phyloP scores from a whole-genome alignment of 2,888 invertebrate genomes.

The Eupithecia vulgata region DNA sequence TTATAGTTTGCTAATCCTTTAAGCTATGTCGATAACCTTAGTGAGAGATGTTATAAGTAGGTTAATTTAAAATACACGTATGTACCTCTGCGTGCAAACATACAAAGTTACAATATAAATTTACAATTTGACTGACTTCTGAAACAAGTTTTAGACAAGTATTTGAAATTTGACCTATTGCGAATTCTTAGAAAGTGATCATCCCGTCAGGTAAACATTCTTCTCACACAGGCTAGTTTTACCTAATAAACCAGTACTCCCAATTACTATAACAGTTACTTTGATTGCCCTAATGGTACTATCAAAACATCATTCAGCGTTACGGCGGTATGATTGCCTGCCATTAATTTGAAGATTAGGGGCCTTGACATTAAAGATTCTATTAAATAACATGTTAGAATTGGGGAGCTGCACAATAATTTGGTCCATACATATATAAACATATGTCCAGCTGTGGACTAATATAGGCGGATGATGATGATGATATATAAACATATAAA shows the following conservation, averaged over 20 bases:
- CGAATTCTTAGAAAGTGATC: conserved; percentile 1
- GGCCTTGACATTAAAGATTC: conserved; percentile 39
- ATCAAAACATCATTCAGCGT: conserved; percentile 31
- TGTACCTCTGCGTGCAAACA: too few species aligned
- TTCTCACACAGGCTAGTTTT: conserved; percentile 18
- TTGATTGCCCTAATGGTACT: conserved; percentile 28
- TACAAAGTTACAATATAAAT: not conserved
- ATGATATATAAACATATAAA: too few species aligned
- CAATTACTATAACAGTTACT: conserved; percentile 33
- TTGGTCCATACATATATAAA: too few species aligned
- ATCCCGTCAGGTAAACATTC: not conserved
- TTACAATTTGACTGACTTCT: not conserved
- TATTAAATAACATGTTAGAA: conserved; percentile 10
- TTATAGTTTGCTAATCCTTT: too few species aligned
- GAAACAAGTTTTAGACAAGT: not conserved
- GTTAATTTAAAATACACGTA: too few species aligned
- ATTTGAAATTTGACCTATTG: conserved; percentile 7
- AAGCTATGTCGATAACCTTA: too few species aligned
- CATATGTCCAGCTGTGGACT: too few species aligned
- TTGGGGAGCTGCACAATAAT: not conserved
- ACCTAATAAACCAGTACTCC: conserved; percentile 20
- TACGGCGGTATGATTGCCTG: conserved; percentile 34
- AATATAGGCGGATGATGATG: too few species aligned
- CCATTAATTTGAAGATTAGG: conserved; percentile 32
- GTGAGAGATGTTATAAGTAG: too few species aligned